These are phyloP conservation scores for Holacanthella duospinosa DNA, from an alignment of 2,888 invertebrate genomes.

Conservation along the genomic window DNA sequence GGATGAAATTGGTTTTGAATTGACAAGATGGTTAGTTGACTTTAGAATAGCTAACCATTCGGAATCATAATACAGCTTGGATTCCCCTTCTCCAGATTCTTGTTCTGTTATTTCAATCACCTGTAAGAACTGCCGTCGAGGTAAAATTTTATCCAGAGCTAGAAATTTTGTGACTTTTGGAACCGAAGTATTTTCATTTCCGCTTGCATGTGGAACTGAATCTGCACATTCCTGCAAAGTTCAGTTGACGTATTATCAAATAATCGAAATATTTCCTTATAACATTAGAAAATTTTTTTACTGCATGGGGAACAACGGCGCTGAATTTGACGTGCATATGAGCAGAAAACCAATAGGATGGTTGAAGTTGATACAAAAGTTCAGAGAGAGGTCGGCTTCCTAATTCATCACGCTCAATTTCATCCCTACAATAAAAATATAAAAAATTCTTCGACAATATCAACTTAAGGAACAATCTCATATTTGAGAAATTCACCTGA, in stretches of 20 bases:
- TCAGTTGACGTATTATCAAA: not conserved
- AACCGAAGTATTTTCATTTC: not conserved
- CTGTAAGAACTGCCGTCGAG: slow-evolving; percentile 77
- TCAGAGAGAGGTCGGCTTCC: slow-evolving; percentile 80
- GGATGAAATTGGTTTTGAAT: slow-evolving; percentile 55
- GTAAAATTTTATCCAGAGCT: slow-evolving; percentile 93
- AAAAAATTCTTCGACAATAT: not conserved
- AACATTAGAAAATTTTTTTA: too few relatives aligned
- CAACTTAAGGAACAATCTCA: not conserved
- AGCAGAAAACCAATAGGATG: slow-evolving; percentile 90
- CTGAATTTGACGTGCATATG: slow-evolving; percentile 95
- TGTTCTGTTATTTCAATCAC: slow-evolving; percentile 43
- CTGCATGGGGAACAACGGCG: slow-evolving; percentile 70
- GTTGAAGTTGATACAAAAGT: slow-evolving; percentile 66
- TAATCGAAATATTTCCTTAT: not conserved
- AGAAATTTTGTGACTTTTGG: slow-evolving; percentile 63
- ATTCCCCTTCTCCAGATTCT: slow-evolving; percentile 6
- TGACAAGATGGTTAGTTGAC: slow-evolving; percentile 77
- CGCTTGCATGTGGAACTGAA: not conserved
- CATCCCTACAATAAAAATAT: slow-evolving; percentile 61
- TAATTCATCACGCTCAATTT: slow-evolving; percentile 67
- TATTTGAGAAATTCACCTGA: slow-evolving; percentile 49
- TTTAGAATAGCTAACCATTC: slow-evolving; percentile 87
- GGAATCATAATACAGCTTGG: slow-evolving; percentile 61
- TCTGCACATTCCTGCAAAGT: not conserved